Conservation (phyloP, 2,888 invertebrate species). For the Entomobrya multifasciata region DNA sequence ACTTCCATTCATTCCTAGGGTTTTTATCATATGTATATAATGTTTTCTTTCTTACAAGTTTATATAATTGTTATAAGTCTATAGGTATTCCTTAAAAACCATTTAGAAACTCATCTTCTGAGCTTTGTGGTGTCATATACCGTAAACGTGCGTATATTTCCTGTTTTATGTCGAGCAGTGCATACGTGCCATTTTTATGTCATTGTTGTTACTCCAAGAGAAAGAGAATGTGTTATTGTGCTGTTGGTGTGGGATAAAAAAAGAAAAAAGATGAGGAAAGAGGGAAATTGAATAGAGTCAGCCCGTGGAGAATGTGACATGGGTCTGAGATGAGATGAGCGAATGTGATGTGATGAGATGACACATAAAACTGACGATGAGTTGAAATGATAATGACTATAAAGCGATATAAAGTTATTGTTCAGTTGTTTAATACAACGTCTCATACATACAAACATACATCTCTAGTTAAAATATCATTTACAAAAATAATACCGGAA, state of each 20-base stretch:
- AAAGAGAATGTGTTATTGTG: constrained; percentile 26
- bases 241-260: constrained; percentile 2
- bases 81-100: constrained; percentile 10
- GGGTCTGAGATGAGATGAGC: constrained; percentile 61
- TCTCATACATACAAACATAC: too few species aligned
- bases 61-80: background rate
- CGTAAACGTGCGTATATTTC: constrained; percentile 33
- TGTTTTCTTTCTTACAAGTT: too few species aligned
- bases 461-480: too few species aligned
- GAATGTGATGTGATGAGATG: constrained; percentile 48
- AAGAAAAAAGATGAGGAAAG: constrained; percentile 15
- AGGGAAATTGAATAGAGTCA: constrained; percentile 59
- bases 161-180: constrained; percentile 3
- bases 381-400: background rate
- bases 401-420: background rate
- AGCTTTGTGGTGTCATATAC: constrained; percentile 41
- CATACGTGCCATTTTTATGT: background rate
- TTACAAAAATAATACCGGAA: too few species aligned
- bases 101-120: constrained; percentile 25
- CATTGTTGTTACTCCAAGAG: background rate
- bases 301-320: constrained; percentile 67
- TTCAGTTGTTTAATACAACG: background rate
- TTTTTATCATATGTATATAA: too few species aligned
- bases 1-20: background rate
- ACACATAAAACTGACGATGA: background rate